Evolutionary conservation across 2,797 vertebrate species (phyloP), one percentile per base, ranked within the genome.

Genomic region (Enoplosus armatus): DNA sequence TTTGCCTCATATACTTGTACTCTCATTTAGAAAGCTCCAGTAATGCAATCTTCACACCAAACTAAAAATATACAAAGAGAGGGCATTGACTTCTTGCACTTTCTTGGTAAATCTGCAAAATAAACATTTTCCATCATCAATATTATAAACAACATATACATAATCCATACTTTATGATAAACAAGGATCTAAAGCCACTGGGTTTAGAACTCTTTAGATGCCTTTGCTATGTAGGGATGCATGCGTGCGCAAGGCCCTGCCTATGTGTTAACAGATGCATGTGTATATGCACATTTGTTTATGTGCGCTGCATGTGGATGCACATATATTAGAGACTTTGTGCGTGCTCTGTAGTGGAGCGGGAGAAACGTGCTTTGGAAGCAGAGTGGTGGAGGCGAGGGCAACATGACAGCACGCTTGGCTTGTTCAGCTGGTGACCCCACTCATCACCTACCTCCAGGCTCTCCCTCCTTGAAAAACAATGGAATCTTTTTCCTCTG

Each of bases 361-460:
- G 68, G 48, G 8, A 83, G 72, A 81, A 85, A 90, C 77, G 81
- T 81, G 85, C 72, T 75, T 27, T 86, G 84, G 82, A 90, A 84
- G 62, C 85, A 80, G 31, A 89, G 79, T 9, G 62, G 85, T 71
- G 73, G 75, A 84, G 79, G 87, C 62, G 79, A 89, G 80, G 87
- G 80, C 83, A 77, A 73, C 61, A 85, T 58, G 76, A 84, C 85
- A 82, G 79, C 77, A 85, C 63, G 79, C 86, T 88, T 60, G 84
- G 87, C 91, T 92, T 90, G 89, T 88, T 93, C 86, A 80, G 80
- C 79, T 65, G 70, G 82, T 90, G 91, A 91, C 88, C 90, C 84
- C 55, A 61, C 86, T 84, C 90, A 85, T 88, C 89, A 89, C 85
- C 80, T 77, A 72, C 83, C 88, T 92, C 85, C 85, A 78, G 87